A percentile compares a stretch with the other conserved stretches of the same genome.
Conservation (phyloP, 2,888 invertebrate species). For the Pyrrhosoma nymphula region DNA sequence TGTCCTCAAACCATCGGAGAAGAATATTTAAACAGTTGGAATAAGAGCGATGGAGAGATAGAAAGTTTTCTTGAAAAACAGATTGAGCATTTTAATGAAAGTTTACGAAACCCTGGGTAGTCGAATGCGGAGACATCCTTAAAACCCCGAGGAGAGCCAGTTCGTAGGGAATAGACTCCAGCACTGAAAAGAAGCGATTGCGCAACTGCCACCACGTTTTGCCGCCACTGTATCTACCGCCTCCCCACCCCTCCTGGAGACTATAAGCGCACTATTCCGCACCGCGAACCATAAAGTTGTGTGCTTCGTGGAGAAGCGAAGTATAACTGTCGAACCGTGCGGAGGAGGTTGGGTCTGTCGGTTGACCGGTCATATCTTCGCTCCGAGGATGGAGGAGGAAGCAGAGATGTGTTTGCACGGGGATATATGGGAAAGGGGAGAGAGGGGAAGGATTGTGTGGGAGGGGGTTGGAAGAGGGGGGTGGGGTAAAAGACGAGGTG, state of each 20-base stretch:
- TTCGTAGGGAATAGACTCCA: too few relatives aligned
- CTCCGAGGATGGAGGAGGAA: background rate
- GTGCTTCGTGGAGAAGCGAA: background rate
- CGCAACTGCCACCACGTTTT: background rate
- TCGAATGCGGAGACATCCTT: too few relatives aligned
- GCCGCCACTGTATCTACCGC: background rate
- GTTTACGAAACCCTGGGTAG: too few relatives aligned
- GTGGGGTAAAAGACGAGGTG: background rate
- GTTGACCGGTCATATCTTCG: background rate
- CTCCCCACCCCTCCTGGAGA: background rate
- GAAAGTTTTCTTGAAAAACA: too few relatives aligned
- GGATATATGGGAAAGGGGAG: background rate
- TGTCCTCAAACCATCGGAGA: too few relatives aligned
- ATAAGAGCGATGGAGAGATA: too few relatives aligned
- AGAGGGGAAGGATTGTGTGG: background rate
- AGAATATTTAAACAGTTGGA: too few relatives aligned
- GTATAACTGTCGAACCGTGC: conserved; percentile 39
- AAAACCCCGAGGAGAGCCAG: too few relatives aligned
- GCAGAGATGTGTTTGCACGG: background rate
- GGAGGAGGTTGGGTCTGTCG: background rate
- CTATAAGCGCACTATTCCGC: background rate
- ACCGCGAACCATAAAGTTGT: background rate
- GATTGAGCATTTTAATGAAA: too few relatives aligned
- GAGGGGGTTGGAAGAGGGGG: background rate
- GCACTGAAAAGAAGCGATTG: too few relatives aligned